These are phyloP conservation scores for Ormyrus nitidulus DNA, from an alignment of 2,888 invertebrate genomes.

Conservation along the genomic window DNA sequence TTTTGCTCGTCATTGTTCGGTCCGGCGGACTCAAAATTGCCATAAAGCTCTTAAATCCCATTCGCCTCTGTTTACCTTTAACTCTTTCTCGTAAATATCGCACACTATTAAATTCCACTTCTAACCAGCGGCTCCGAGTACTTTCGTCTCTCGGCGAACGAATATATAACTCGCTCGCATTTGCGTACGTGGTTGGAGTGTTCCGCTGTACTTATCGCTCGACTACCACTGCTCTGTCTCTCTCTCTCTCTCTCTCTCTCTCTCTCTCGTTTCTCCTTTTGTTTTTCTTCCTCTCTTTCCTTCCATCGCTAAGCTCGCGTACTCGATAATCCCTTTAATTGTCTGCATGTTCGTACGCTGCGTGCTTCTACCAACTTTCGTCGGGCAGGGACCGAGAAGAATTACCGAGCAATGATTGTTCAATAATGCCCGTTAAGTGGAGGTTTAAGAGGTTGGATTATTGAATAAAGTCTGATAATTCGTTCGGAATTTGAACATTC, in stretches of 20 bases:
- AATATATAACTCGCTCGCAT: not conserved
- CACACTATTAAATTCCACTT: constrained; percentile 43
- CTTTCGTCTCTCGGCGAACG: not conserved
- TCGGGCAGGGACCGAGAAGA: too few species aligned
- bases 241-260: too few species aligned
- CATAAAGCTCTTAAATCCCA: constrained; percentile 40
- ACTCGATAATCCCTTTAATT: constrained; percentile 45
- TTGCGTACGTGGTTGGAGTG: not conserved
- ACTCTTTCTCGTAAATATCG: constrained; percentile 45
- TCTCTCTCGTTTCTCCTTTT: too few species aligned
- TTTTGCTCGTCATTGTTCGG: too few species aligned
- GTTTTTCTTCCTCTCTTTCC: not conserved
- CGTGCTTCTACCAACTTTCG: too few species aligned
- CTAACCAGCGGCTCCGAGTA: not conserved
- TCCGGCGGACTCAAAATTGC: not conserved
- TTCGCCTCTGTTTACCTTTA: constrained; percentile 40
- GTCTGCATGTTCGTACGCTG: not conserved
- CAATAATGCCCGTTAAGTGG: too few species aligned
- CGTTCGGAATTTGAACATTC: too few species aligned
- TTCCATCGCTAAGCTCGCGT: constrained; percentile 6
- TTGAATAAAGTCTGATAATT: too few species aligned
- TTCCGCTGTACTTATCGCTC: not conserved
- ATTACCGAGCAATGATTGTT: too few species aligned
- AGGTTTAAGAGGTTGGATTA: too few species aligned
- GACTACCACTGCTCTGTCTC: too few species aligned